A percentile compares a stretch with the other conserved stretches of the same genome.
Conservation (phyloP, 2,888 invertebrate species). For the Drepanosiphum platanoidis region DNA sequence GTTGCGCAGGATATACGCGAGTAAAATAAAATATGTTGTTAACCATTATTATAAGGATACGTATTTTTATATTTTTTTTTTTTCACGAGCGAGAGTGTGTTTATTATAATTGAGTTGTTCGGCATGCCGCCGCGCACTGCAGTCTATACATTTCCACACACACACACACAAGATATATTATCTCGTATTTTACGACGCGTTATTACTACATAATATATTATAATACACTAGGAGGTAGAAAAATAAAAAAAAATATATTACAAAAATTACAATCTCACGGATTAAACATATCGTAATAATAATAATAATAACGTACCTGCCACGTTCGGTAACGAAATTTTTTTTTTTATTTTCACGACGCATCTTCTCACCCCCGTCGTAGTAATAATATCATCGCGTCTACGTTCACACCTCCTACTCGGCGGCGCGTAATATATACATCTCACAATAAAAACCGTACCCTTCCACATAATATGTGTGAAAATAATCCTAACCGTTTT, state of each 20-base stretch:
- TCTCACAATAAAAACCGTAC: no score
- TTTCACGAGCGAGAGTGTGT: conserved; percentile 43
- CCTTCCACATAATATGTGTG: no score
- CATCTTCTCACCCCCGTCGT: no score
- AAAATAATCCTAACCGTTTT: no score
- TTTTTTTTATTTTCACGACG: no score
- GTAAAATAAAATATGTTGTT: conserved; percentile 61
- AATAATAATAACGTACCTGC: not conserved
- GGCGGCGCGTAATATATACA: no score
- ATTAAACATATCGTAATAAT: no score
- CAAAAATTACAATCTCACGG: conserved; percentile 46
- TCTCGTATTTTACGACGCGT: conserved; percentile 55
- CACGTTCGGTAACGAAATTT: not conserved
- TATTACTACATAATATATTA: not conserved
- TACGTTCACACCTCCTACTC: no score
- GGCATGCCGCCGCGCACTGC: conserved; percentile 47
- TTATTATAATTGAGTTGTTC: conserved; percentile 62
- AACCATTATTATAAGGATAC: conserved; percentile 57
- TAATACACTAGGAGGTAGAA: not conserved
- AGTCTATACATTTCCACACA: no score
- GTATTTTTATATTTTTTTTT: no score
- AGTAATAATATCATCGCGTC: no score
- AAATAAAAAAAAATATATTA: conserved; percentile 20
- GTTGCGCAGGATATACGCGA: conserved; percentile 39
- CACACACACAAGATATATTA: conserved; percentile 52